These are phyloP conservation scores for Phrynocephalus versicolor DNA, from an alignment of 2,113 vertebrate species.

Conservation along the genomic window DNA sequence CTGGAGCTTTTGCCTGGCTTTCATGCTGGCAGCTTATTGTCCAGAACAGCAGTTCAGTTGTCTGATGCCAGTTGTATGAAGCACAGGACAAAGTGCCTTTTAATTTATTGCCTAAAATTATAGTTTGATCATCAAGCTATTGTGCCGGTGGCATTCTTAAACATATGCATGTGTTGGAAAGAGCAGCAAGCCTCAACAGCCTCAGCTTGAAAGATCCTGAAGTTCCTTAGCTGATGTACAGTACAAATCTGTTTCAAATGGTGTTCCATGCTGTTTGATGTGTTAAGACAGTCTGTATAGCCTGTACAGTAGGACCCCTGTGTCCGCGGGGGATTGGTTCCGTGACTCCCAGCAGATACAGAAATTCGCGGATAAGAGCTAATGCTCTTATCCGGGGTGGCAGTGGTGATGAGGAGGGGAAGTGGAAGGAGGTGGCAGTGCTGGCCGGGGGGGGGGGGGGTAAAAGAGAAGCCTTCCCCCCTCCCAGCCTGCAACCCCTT, in stretches of 20 bases:
- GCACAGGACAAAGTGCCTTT: neutral
- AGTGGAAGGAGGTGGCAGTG: too few relatives aligned
- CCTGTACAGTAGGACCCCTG: too few relatives aligned
- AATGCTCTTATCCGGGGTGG: too few relatives aligned
- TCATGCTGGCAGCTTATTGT: neutral
- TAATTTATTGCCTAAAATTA: neutral
- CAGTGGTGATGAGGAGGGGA: too few relatives aligned
- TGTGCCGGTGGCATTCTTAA: neutral
- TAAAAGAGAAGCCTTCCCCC: too few relatives aligned
- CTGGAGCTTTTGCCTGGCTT: neutral
- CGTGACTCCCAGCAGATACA: too few relatives aligned
- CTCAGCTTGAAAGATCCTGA: neutral
- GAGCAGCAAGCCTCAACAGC: neutral
- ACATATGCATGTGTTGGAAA: neutral
- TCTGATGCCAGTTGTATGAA: neutral
- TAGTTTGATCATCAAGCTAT: neutral
- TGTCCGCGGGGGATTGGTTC: too few relatives aligned
- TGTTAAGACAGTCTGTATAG: conserved; percentile 5
- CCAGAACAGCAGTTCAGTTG: neutral
- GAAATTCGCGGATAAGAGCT: too few relatives aligned
- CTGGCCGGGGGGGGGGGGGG: too few relatives aligned
- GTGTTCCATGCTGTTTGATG: too few relatives aligned
- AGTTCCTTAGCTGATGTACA: neutral
- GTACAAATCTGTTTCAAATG: neutral
- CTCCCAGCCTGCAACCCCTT: too few relatives aligned